These are phyloP conservation scores for Gnathonemus longibarbis DNA, from an alignment of 2,113 vertebrate species.

Conservation along the genomic window DNA sequence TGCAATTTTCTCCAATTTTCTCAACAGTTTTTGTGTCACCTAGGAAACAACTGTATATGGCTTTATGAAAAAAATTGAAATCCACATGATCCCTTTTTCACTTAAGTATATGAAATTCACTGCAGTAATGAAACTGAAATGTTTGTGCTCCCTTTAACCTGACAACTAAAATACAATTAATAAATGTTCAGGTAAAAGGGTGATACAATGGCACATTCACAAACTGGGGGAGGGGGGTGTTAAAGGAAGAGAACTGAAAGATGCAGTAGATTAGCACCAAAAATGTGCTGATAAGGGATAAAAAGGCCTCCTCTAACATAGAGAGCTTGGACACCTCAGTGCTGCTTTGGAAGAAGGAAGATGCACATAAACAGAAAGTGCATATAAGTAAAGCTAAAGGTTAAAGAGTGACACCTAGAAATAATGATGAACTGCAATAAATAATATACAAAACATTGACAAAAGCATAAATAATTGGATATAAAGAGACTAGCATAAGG, in stretches of 20 bases:
- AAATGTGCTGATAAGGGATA: slow-evolving; percentile 30
- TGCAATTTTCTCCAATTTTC: not conserved
- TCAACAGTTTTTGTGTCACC: not conserved
- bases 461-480: not conserved
- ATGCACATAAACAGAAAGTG: not conserved
- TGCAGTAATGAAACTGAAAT: not conserved
- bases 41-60: not conserved
- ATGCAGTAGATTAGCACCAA: slow-evolving; percentile 27
- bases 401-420: not conserved
- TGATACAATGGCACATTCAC: not conserved
- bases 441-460: not conserved
- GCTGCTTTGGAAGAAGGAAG: slow-evolving; percentile 41
- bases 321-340: slow-evolving; percentile 30
- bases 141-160: slow-evolving; percentile 4
- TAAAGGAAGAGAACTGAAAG: not conserved
- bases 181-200: slow-evolving; percentile 7
- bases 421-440: not conserved
- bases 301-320: slow-evolving; percentile 25
- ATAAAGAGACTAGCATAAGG: not conserved
- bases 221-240: not conserved
- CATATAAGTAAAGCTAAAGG: not conserved
- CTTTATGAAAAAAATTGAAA: not conserved
- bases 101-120: not conserved
- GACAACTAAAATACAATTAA: not conserved
- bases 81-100: not conserved